These are phyloP conservation scores for Pycnonotus jocosus DNA, from an alignment of 2,113 vertebrate genomes.

Conservation along the genomic window DNA sequence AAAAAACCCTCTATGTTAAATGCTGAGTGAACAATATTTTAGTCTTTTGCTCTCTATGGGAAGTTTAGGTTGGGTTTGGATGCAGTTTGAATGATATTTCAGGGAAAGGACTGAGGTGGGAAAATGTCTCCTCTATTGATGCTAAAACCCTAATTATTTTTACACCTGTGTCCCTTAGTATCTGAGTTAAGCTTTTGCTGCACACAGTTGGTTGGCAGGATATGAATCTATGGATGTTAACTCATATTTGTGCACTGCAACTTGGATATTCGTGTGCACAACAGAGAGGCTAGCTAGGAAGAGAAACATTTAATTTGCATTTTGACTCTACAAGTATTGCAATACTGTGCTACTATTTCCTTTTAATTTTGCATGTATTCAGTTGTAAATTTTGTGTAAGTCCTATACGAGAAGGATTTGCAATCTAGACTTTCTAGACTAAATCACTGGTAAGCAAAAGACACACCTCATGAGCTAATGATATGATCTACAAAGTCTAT, in stretches of 20 bases:
- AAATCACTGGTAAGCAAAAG: background rate
- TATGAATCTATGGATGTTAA: background rate
- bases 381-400: background rate
- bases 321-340: background rate
- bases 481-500: background rate
- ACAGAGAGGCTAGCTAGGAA: background rate
- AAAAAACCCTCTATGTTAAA: background rate
- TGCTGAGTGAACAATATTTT: background rate
- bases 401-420: background rate
- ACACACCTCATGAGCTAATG: background rate
- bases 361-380: background rate
- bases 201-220: background rate
- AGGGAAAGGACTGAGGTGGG: background rate
- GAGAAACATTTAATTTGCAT: background rate
- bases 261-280: background rate
- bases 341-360: background rate
- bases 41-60: background rate
- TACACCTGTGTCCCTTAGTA: background rate
- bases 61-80: background rate
- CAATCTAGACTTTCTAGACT: background rate
- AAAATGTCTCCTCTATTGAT: background rate
- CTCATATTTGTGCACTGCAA: background rate
- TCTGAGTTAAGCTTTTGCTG: background rate
- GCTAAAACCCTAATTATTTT: background rate
- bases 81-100: background rate